phyloP scores from a whole-genome alignment of 2,888 invertebrate genomes.

The Crossocerus cetratus region DNA sequence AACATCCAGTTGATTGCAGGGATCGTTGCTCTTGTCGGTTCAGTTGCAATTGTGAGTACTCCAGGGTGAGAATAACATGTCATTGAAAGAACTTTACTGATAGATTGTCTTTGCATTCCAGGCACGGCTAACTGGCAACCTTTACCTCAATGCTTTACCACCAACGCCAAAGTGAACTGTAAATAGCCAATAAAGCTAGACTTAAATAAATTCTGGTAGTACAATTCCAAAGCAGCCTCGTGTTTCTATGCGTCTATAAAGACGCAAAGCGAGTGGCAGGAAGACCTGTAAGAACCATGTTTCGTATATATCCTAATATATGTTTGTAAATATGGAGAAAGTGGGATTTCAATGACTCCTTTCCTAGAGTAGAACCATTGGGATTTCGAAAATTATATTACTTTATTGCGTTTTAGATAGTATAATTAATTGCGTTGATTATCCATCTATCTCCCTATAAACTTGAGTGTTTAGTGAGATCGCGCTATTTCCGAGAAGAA shows the following conservation, averaged over 20 bases:
- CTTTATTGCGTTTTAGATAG: too few species aligned
- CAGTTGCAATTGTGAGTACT: slow-evolving; percentile 78
- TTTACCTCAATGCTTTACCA: slow-evolving; percentile 23
- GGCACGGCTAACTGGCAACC: slow-evolving; percentile 10
- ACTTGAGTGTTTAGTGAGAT: slow-evolving; percentile 83
- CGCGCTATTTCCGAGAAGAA: slow-evolving; percentile 99
- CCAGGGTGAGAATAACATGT: not conserved
- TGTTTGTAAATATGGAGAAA: too few species aligned
- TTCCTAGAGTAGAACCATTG: not conserved
- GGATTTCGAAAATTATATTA: too few species aligned
- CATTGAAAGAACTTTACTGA: not conserved
- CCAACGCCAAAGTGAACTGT: slow-evolving; percentile 21
- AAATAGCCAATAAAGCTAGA: slow-evolving; percentile 21
- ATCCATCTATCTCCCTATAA: too few species aligned
- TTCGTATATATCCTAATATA: too few species aligned
- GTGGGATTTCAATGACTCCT: not conserved
- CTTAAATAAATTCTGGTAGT: slow-evolving; percentile 15
- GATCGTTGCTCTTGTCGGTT: slow-evolving; percentile 69
- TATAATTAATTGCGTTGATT: too few species aligned
- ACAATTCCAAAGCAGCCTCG: slow-evolving; percentile 6
- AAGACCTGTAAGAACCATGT: too few species aligned
- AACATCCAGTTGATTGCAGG: slow-evolving; percentile 83
- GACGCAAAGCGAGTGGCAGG: too few species aligned
- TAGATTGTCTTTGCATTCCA: slow-evolving; percentile 19
- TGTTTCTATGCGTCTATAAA: too few species aligned